Conservation (phyloP, 2,113 vertebrate species). For the Trichomycterus rosablanca region DNA sequence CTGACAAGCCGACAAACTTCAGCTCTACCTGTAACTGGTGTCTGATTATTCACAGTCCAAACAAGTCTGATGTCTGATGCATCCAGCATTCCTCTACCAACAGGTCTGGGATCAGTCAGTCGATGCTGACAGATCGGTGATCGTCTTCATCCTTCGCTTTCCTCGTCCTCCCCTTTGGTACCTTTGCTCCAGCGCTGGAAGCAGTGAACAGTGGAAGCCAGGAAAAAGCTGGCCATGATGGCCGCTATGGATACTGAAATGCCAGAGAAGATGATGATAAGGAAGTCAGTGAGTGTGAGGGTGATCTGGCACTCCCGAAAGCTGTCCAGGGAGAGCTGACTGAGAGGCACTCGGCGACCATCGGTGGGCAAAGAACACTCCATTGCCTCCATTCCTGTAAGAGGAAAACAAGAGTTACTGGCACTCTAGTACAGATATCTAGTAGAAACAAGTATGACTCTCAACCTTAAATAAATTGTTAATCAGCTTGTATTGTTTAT, state of each 20-base stretch:
- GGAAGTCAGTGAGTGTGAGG: conserved; percentile 88
- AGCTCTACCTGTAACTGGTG: not conserved
- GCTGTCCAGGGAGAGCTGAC: conserved; percentile 88
- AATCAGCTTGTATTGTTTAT: no score
- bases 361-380: conserved; percentile 88
- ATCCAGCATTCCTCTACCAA: no score
- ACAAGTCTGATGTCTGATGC: no score
- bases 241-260: conserved; percentile 92
- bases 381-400: conserved; percentile 82
- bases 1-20: no score
- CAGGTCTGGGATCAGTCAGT: no score
- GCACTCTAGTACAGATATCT: no score
- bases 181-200: conserved; percentile 92
- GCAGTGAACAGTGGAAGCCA: conserved; percentile 93
- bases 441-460: no score
- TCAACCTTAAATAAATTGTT: no score
- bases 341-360: conserved; percentile 80
- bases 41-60: conserved; percentile 28
- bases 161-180: conserved; percentile 86
- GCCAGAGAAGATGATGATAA: conserved; percentile 98
- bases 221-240: conserved; percentile 94
- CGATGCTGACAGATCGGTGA: not conserved
- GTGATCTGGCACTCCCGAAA: conserved; percentile 91
- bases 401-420: conserved; percentile 1
- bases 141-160: conserved; percentile 80